These are phyloP conservation scores for Drosophila melanica DNA, from an alignment of 1,140 invertebrate species.

Conservation along the genomic window DNA sequence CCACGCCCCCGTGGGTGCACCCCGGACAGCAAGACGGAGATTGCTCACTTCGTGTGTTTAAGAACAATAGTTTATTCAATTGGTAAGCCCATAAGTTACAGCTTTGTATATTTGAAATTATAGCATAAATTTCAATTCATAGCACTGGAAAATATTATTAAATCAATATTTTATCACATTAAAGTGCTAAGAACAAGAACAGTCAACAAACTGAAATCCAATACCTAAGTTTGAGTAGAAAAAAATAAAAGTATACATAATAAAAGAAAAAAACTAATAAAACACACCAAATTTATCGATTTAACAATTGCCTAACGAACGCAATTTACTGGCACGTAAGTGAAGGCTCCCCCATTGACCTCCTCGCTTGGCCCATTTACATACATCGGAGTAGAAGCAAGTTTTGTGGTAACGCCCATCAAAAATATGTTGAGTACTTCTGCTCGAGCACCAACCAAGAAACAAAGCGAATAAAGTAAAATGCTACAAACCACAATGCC, in stretches of 20 bases:
- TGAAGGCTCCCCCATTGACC: background rate
- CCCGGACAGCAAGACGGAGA: too few relatives aligned
- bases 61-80: too few relatives aligned
- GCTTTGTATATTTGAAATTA: too few relatives aligned
- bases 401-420: conserved; percentile 34
- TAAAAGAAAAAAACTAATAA: conserved; percentile 12
- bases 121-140: too few relatives aligned
- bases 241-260: conserved; percentile 12
- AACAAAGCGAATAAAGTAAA: conserved; percentile 52
- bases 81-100: too few relatives aligned
- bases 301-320: conserved; percentile 65
- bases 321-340: conserved; percentile 52
- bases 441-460: conserved; percentile 16
- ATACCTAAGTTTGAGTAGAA: background rate
- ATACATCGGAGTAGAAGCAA: conserved; percentile 16
- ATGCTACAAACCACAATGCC: conserved; percentile 25
- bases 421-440: conserved; percentile 44
- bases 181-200: too few relatives aligned
- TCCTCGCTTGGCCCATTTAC: conserved; percentile 43
- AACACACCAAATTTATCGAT: conserved; percentile 61
- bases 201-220: background rate
- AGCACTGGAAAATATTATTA: too few relatives aligned
- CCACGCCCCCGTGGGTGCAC: too few relatives aligned
- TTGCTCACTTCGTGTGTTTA: too few relatives aligned
- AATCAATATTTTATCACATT: too few relatives aligned